Evolutionary conservation across 2,888 invertebrate genomes (phyloP), one percentile per base, ranked within the genome.

Genomic region (Esperia sulphurella): DNA sequence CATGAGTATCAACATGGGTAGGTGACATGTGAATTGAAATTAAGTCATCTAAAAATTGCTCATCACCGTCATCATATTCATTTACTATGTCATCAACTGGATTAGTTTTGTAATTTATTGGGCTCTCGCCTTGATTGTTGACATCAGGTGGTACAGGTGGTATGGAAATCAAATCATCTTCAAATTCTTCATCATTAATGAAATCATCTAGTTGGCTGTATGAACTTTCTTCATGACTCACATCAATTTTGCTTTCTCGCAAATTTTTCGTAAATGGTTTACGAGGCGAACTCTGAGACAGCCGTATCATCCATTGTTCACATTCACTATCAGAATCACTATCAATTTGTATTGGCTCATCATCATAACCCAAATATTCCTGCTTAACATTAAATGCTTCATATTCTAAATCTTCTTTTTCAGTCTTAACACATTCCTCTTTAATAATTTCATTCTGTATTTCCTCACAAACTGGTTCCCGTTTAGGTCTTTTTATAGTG

Each of bases 251-350:
- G 31, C 48, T 66, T 7, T 61, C 58, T 50, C 59, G 63, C 14
- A 57, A 14, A 28, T 66, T 50, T 60, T 75, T 75, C 38, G 61
- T 63, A 47, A 83, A 79, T 31, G 82, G 77, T 59, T 86, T 86
- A 3, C 77, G 76, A 14, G 85, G 82, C 52, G 88, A 82, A 55
- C 73, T 84, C 65, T 91, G 91, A 1, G 92, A 85, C 38, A 92
- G 86, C 41, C 92, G 87, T 41, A 81, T 63, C 13, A 83, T 79
- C 79, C 92, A 91, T 47, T 90, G 75, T 46, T 90, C 87, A 45
- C 88, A 84, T 58, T 90, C 91, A 68, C 91, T 91, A 44, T 91
- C 90, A 65, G 88, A 90, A 33, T 90, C 85, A 66, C 80, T 81
- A 43, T 82, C 82, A 45, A 87, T 66, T 57, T 66, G 60, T 57